phyloP scores from a whole-genome alignment of 23 tunicate genomes.

The Styela plicata region DNA sequence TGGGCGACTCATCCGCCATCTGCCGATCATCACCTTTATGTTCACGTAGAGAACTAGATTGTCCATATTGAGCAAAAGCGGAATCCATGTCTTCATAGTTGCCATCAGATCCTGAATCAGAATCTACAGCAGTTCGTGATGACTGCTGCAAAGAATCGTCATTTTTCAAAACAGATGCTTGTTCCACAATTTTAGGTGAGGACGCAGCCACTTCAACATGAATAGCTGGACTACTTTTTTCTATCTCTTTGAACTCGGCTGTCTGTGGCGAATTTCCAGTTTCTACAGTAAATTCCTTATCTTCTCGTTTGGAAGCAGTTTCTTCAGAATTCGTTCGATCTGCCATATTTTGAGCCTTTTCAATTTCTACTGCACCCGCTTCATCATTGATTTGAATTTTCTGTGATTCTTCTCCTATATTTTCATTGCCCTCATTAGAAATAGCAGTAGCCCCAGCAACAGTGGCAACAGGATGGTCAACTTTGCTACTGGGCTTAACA shows the following conservation, averaged over 20 bases:
- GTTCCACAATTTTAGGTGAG: no score
- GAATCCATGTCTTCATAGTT: neutral
- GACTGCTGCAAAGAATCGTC: no score
- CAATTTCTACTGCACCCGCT: no score
- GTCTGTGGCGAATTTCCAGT: neutral
- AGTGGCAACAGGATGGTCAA: neutral
- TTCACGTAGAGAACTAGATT: no score
- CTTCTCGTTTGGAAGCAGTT: neutral
- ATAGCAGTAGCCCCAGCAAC: neutral
- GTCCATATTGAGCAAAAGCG: neutral
- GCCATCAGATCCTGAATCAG: neutral
- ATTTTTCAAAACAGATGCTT: no score
- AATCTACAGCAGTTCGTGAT: neutral
- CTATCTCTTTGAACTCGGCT: neutral
- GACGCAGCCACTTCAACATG: no score
- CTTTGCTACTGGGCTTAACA: neutral
- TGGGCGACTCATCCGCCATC: no score
- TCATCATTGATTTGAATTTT: no score
- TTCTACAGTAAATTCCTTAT: neutral
- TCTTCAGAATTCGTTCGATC: neutral
- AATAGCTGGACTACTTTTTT: no score
- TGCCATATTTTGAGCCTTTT: no score
- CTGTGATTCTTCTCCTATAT: no score
- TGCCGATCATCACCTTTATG: no score
- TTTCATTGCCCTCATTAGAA: neutral